These are phyloP conservation scores for Cygnus buccinator DNA, from an alignment of 2,113 vertebrate species.

Conservation along the genomic window DNA sequence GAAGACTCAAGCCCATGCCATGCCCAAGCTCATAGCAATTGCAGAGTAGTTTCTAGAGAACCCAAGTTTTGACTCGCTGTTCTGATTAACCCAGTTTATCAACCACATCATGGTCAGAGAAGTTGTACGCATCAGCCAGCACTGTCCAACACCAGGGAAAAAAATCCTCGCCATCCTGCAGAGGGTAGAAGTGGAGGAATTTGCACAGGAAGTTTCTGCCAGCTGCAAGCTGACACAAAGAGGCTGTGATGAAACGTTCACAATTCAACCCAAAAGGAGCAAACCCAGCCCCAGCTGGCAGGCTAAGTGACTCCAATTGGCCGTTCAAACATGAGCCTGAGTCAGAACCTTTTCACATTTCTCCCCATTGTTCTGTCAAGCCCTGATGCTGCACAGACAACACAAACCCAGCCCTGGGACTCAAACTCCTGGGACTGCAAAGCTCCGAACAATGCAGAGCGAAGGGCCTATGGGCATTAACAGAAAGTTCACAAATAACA, in stretches of 20 bases:
- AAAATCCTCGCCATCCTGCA: background rate
- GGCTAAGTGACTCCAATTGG: background rate
- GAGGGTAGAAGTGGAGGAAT: background rate
- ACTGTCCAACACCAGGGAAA: background rate
- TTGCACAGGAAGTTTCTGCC: background rate
- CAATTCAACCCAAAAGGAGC: background rate
- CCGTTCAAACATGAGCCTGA: background rate
- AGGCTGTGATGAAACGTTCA: background rate
- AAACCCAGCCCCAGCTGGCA: background rate
- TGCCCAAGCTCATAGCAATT: accelerated
- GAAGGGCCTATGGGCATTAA: background rate
- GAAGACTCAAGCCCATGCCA: background rate
- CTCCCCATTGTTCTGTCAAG: slow-evolving; percentile 42
- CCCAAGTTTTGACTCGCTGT: background rate
- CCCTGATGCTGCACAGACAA: background rate
- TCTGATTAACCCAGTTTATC: background rate
- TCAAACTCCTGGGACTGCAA: background rate
- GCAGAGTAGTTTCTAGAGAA: background rate
- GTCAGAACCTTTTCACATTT: background rate
- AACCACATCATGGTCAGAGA: background rate
- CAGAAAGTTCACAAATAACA: background rate
- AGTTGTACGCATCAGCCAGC: background rate
- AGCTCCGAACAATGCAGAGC: background rate
- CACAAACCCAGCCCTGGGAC: background rate
- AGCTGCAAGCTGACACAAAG: background rate